Evolutionary conservation across 2,797 vertebrate genomes (phyloP), one percentile per base, ranked within the genome.

Genomic region (Danio aesculapii): DNA sequence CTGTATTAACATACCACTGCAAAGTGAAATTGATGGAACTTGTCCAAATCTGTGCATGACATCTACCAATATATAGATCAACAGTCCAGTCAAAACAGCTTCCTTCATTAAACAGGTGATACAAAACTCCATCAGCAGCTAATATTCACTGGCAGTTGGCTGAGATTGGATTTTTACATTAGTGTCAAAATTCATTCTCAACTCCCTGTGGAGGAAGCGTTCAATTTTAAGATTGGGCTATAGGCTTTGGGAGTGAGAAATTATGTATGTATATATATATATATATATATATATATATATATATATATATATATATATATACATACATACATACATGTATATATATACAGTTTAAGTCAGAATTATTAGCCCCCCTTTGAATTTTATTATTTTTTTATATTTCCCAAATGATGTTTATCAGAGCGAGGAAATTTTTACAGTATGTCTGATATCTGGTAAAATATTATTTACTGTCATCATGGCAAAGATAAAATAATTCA

Each of bases 101-200:
- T 89, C 87, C 90, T 93, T 93, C 91, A 92, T 94, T 94, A 93
- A 87, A 86, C 87, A 77, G 88, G 87, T 91, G 91, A 92, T 91
- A 92, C 91, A 89, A 90, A 92, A 92, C 92, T 93, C 91, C 87
- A 90, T 92, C 90, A 91, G 77, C 83, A 82, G 89, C 81, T 90
- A 87, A 90, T 91, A 90, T 91, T 89, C 92, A 83, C 87, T 70
- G 89, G 91, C 90, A 93, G 92, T 93, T 92, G 88, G 75, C 85
- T 84, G 87, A 94, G 93, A 94, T 93, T 94, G 92, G 90, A 93
- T 93, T 94, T 86, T 92, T 91, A 91, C 93, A 94, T 91, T 93
- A 94, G 93, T 94, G 93, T 92, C 92, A 93, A 87, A 85, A 83
- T 87, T 84, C 88, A 88, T 92, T 92, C 91, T 91, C 80, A 86